These are phyloP conservation scores for Rafetus swinhoei DNA, from an alignment of 2,113 vertebrate genomes.

Conservation along the genomic window DNA sequence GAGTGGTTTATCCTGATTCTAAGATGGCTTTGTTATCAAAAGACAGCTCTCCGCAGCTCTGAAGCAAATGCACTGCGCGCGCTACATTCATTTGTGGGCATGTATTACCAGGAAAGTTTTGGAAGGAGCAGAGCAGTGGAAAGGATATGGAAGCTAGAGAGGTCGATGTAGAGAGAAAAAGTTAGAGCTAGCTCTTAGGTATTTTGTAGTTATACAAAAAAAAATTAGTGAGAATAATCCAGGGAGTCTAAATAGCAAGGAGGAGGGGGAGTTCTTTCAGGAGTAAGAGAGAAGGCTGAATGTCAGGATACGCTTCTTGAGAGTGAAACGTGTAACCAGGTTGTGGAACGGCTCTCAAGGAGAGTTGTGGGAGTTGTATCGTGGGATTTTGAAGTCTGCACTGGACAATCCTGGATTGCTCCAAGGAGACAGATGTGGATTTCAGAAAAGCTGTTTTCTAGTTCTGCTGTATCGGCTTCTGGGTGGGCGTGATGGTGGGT, in stretches of 20 bases:
- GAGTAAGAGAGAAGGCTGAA: conserved; percentile 39
- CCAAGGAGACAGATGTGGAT: neutral
- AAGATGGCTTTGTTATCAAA: neutral
- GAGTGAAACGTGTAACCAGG: conserved; percentile 10
- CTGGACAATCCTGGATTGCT: neutral
- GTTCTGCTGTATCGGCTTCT: neutral
- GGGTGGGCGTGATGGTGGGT: neutral
- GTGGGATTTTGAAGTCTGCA: neutral
- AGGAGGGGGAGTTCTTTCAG: conserved; percentile 10
- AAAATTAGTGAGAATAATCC: neutral
- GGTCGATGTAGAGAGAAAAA: conserved; percentile 27
- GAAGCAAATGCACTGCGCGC: conserved; percentile 11
- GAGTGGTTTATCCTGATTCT: neutral
- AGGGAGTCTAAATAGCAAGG: conserved; percentile 54
- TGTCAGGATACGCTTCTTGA: neutral
- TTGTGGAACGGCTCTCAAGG: neutral
- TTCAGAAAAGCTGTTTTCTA: neutral
- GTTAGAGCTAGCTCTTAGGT: neutral
- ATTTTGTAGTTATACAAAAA: neutral
- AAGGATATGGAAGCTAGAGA: neutral
- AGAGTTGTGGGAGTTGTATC: neutral
- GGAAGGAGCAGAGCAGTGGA: conserved; percentile 27
- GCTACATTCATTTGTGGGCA: conserved; percentile 22
- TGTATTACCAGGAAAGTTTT: neutral
- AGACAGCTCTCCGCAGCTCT: neutral